A percentile compares a stretch with the other conserved stretches of the same genome.
Conservation (phyloP, 2,113 vertebrate genomes). For the Ctenomys sociabilis region DNA sequence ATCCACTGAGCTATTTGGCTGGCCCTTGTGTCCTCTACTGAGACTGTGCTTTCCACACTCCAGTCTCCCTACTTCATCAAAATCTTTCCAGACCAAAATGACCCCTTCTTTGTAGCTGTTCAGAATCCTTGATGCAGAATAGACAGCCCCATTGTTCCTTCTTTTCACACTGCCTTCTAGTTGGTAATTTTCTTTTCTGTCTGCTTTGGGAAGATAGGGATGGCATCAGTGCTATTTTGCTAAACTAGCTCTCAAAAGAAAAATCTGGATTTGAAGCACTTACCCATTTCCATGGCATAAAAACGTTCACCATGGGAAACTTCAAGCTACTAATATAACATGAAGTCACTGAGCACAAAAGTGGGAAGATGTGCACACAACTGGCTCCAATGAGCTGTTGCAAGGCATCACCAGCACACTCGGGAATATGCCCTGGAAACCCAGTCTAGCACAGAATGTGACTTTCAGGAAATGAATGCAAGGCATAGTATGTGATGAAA, state of each 20-base stretch:
- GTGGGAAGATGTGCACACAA: neutral
- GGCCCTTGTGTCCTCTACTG: neutral
- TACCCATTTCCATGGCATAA: slow-evolving; percentile 14
- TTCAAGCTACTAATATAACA: neutral
- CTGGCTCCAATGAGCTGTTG: neutral
- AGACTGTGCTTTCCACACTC: neutral
- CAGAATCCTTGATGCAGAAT: neutral
- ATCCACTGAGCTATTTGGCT: too few species aligned
- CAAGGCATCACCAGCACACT: neutral
- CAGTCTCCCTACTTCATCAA: neutral
- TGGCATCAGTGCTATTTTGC: neutral
- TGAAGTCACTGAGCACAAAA: neutral
- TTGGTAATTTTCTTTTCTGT: neutral
- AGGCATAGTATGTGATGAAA: neutral
- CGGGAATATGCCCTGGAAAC: neutral
- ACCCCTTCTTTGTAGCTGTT: neutral
- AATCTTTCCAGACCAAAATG: neutral
- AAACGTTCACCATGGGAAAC: neutral
- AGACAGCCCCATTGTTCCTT: neutral
- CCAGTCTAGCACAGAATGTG: neutral
- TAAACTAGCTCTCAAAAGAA: neutral
- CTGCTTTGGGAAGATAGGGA: neutral
- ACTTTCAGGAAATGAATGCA: neutral
- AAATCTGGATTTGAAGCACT: neutral
- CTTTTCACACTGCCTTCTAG: neutral